phyloP scores from a whole-genome alignment of 2,113 vertebrate species.

The Octodon degus region DNA sequence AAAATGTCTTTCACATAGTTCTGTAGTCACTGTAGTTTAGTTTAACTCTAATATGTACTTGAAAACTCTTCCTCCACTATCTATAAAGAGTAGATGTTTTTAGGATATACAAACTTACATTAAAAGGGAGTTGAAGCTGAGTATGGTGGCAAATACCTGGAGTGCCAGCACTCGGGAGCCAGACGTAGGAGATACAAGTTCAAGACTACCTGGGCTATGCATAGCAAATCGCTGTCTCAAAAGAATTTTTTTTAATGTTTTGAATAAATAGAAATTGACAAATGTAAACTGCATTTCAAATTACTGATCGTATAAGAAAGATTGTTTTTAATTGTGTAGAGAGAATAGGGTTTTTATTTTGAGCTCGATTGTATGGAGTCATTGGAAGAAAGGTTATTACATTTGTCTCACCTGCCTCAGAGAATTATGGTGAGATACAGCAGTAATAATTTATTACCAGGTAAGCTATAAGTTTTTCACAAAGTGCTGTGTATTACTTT shows the following conservation, averaged over 20 bases:
- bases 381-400: not conserved
- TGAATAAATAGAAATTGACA: slow-evolving; percentile 13
- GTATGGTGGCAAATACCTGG: not conserved
- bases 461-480: not conserved
- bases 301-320: not conserved
- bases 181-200: not conserved
- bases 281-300: slow-evolving; percentile 16
- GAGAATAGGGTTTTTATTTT: slow-evolving; percentile 48
- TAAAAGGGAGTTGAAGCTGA: slow-evolving; percentile 13
- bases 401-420: not conserved
- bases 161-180: not conserved
- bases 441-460: not conserved
- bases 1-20: not conserved
- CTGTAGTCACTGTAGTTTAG: not conserved
- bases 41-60: not conserved
- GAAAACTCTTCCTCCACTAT: not conserved
- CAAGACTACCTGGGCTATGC: not conserved
- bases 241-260: not conserved
- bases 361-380: not conserved
- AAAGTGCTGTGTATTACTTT: not conserved
- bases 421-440: not conserved
- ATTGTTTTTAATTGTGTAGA: slow-evolving; percentile 30
- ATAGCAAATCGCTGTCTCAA: not conserved
- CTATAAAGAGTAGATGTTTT: not conserved
- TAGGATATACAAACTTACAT: not conserved